Percentiles rank a stretch among this genome's conserved stretches.
phyloP scores from a whole-genome alignment of 2,113 vertebrate species.

The Centropristis striata region DNA sequence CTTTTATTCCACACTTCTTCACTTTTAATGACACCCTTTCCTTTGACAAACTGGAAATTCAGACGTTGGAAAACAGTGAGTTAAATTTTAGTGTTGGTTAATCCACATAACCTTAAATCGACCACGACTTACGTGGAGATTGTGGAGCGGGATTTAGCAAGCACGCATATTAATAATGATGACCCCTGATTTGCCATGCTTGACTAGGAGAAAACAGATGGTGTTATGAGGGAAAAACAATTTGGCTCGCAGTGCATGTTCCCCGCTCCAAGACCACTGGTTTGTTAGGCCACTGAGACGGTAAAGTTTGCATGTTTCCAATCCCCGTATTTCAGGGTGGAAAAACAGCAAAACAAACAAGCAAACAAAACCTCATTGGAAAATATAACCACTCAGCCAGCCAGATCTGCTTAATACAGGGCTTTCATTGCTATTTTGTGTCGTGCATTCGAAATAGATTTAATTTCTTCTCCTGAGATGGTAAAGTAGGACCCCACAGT shows the following conservation, averaged over 20 bases:
- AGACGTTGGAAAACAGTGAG: slow-evolving; percentile 1
- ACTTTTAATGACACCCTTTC: neutral
- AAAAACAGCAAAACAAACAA: slow-evolving; percentile 66
- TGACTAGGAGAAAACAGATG: slow-evolving; percentile 71
- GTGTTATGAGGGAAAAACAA: slow-evolving; percentile 62
- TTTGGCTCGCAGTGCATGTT: slow-evolving; percentile 55
- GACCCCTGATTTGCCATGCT: slow-evolving; percentile 70
- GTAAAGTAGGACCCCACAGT: slow-evolving; percentile 56
- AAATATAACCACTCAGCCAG: slow-evolving; percentile 47
- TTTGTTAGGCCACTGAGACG: slow-evolving; percentile 54
- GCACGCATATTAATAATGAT: slow-evolving; percentile 68
- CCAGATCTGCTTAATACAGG: slow-evolving; percentile 37
- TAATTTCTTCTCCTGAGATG: slow-evolving; percentile 48
- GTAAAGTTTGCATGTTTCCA: slow-evolving; percentile 45
- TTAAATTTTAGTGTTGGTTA: slow-evolving; percentile 13
- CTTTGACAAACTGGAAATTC: neutral
- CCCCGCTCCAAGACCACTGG: slow-evolving; percentile 66
- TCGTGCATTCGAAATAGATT: slow-evolving; percentile 54
- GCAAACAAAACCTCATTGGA: slow-evolving; percentile 67
- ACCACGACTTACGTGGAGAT: neutral
- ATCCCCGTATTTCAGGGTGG: slow-evolving; percentile 36
- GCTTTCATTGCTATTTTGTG: slow-evolving; percentile 54
- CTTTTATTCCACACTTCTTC: slow-evolving; percentile 22
- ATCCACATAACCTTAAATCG: slow-evolving; percentile 41
- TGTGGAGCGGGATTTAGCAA: slow-evolving; percentile 53